Percentiles rank a stretch among this genome's conserved stretches.
Evolutionary conservation across 1,140 invertebrate species (phyloP).

Genomic region (Drosophila athabasca): DNA sequence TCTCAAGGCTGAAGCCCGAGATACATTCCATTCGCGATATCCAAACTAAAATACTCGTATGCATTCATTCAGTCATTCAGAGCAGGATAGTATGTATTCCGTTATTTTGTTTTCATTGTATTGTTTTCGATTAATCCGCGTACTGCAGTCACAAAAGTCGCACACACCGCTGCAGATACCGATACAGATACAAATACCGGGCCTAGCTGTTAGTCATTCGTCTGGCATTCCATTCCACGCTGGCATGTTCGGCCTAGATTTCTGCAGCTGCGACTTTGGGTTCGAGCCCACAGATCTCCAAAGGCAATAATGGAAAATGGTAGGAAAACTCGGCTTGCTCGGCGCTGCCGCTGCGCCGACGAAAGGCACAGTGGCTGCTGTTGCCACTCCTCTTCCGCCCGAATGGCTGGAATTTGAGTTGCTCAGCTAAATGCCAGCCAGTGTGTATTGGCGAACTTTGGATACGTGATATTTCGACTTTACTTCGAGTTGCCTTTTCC

Average conservation of each 20-base stretch:
- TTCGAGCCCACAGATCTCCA: slow-evolving; percentile 45
- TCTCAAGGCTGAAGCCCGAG: too few relatives aligned
- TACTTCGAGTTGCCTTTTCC: slow-evolving; percentile 24
- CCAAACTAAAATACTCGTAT: too few relatives aligned
- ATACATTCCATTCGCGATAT: too few relatives aligned
- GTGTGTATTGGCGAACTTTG: slow-evolving; percentile 51
- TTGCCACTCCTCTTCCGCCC: slow-evolving; percentile 61
- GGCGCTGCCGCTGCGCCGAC: slow-evolving; percentile 4
- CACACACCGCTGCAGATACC: neutral
- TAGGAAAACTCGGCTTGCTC: slow-evolving; percentile 46
- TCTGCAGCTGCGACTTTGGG: slow-evolving; percentile 40
- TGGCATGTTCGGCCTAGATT: slow-evolving; percentile 49
- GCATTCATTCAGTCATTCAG: too few relatives aligned
- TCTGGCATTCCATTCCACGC: slow-evolving; percentile 60
- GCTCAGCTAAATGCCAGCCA: slow-evolving; percentile 61
- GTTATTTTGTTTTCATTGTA: too few relatives aligned
- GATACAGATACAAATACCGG: neutral
- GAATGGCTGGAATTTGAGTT: slow-evolving; percentile 44
- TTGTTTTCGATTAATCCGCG: too few relatives aligned
- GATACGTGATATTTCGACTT: slow-evolving; percentile 34
- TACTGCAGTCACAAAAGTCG: too few relatives aligned
- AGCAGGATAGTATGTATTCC: too few relatives aligned
- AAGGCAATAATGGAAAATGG: slow-evolving; percentile 43
- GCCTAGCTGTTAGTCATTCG: slow-evolving; percentile 42
- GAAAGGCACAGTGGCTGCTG: slow-evolving; percentile 45